Percentiles rank a stretch among this genome's conserved stretches.
phyloP scores from a whole-genome alignment of 2,797 vertebrate genomes.

The Acanthornis magna region DNA sequence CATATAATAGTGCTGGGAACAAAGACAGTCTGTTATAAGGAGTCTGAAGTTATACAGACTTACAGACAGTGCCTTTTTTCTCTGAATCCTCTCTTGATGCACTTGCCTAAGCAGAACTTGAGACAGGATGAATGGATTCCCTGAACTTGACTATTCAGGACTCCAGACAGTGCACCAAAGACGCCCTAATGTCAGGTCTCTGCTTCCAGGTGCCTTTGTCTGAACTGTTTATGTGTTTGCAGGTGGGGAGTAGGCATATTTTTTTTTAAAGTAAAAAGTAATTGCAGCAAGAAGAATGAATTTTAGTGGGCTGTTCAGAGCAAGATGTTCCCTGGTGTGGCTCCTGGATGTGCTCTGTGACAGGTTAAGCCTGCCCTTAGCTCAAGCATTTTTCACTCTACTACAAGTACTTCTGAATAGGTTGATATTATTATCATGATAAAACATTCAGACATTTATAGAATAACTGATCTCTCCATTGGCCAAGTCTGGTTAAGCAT shows the following conservation, averaged over 20 bases:
- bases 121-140: not conserved
- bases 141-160: not conserved
- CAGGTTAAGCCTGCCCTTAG: not conserved
- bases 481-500: not conserved
- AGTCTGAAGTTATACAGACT: not conserved
- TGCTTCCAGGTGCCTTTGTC: not conserved
- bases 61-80: not conserved
- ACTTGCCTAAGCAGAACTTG: not conserved
- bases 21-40: not conserved
- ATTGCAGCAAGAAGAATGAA: not conserved
- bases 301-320: not conserved
- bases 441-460: not conserved
- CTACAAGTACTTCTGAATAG: not conserved
- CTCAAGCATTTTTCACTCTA: not conserved
- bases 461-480: not conserved
- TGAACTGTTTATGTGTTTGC: not conserved
- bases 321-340: not conserved
- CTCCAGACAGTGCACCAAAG: not conserved
- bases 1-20: not conserved
- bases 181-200: not conserved
- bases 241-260: fast-evolving
- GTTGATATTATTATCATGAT: not conserved
- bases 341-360: not conserved
- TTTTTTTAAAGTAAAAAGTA: not conserved
- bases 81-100: not conserved